These are phyloP conservation scores for Heliconius hermathena DNA, from an alignment of 1,140 invertebrate species.

Conservation along the genomic window DNA sequence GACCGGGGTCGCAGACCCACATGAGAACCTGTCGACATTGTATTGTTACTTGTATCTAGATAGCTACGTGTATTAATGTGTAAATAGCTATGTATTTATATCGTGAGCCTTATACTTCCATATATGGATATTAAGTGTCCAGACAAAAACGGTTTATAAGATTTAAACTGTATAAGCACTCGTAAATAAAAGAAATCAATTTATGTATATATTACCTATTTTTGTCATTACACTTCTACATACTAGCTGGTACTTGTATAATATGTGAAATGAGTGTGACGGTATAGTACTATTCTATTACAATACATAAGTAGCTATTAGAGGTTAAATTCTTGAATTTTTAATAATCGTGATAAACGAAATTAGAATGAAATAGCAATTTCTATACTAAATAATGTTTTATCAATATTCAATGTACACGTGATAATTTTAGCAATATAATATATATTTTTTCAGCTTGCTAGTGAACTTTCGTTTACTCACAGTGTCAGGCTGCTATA, in stretches of 20 bases:
- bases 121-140: not conserved
- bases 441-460: not conserved
- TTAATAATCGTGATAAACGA: not conserved
- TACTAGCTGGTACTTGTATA: not conserved
- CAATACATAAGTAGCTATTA: not conserved
- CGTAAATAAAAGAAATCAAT: not conserved
- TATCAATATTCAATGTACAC: not conserved
- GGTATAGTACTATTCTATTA: not conserved
- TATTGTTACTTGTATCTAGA: slow-evolving; percentile 1
- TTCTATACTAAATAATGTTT: not conserved
- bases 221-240: not conserved
- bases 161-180: too few species aligned
- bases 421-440: not conserved
- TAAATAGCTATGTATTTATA: not conserved
- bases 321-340: not conserved
- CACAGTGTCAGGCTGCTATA: slow-evolving; percentile 4
- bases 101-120: not conserved
- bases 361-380: not conserved
- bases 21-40: slow-evolving; percentile 58
- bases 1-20: slow-evolving; percentile 68
- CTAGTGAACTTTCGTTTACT: not conserved
- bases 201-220: not conserved
- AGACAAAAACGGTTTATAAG: not conserved
- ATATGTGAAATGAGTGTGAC: not conserved
- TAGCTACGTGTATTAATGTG: not conserved